Evolutionary conservation across 1,140 invertebrate genomes (phyloP).

Genomic region (Bombus balteatus): DNA sequence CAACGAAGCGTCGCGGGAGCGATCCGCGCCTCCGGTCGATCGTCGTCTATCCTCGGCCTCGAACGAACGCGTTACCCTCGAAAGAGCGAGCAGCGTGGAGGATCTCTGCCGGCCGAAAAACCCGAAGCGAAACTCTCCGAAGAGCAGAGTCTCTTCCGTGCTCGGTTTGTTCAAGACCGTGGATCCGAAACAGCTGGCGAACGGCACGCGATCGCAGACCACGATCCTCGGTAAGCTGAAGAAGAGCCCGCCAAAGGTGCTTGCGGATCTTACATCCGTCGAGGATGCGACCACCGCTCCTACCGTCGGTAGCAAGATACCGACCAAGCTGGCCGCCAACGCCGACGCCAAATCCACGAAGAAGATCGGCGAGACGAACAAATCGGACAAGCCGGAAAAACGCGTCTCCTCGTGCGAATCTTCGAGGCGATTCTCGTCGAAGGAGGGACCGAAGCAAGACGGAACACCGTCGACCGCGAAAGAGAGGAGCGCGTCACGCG

Average conservation of each 20-base stretch:
- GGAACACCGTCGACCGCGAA: conserved; percentile 43
- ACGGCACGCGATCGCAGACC: conserved; percentile 50
- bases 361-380: conserved; percentile 62
- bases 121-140: conserved; percentile 71
- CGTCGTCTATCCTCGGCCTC: conserved; percentile 69
- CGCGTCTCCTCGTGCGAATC: neutral
- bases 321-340: conserved; percentile 71
- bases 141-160: conserved; percentile 86
- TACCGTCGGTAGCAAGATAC: conserved; percentile 76
- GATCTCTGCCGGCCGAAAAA: conserved; percentile 83
- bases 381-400: conserved; percentile 56
- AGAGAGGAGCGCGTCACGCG: conserved; percentile 30
- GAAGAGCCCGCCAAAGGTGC: conserved; percentile 72
- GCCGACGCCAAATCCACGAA: conserved; percentile 61
- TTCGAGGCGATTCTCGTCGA: conserved; percentile 63
- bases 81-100: conserved; percentile 85
- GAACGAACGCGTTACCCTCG: conserved; percentile 83
- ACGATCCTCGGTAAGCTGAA: conserved; percentile 73
- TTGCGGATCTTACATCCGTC: conserved; percentile 33
- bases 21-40: conserved; percentile 85
- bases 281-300: conserved; percentile 60
- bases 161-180: conserved; percentile 89
- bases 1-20: conserved; percentile 82
- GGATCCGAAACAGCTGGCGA: conserved; percentile 76
- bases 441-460: conserved; percentile 62